Percentiles rank a stretch among this genome's conserved stretches.
These are phyloP conservation scores for Irena cyanogastra DNA, from an alignment of 2,113 vertebrate genomes.

Conservation along the genomic window DNA sequence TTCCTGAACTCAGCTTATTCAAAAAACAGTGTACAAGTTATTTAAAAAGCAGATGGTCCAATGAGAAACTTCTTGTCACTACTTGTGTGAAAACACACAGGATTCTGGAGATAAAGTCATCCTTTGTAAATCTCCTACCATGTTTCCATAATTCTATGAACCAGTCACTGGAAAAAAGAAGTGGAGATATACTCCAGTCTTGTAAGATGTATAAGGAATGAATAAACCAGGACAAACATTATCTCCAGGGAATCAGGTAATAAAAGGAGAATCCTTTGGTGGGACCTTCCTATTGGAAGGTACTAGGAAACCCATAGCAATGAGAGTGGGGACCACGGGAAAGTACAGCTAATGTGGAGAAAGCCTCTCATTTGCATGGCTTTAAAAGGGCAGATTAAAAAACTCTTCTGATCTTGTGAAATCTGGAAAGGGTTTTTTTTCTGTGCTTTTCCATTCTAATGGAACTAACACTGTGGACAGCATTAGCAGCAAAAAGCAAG, in stretches of 20 bases:
- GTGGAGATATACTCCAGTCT: neutral
- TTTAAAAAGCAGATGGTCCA: neutral
- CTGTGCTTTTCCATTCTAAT: neutral
- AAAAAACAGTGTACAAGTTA: neutral
- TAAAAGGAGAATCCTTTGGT: neutral
- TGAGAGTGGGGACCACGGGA: neutral
- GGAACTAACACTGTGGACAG: neutral
- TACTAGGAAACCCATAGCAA: neutral
- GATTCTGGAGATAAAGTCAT: neutral
- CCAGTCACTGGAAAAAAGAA: neutral
- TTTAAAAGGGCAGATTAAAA: neutral
- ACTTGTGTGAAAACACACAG: neutral
- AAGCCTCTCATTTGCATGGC: neutral
- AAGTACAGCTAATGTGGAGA: neutral
- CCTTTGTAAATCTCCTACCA: neutral
- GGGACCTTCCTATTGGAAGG: neutral
- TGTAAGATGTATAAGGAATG: neutral
- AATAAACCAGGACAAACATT: neutral
- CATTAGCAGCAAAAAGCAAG: neutral
- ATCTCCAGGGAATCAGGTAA: neutral
- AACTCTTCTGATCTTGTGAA: neutral
- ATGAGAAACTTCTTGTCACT: neutral
- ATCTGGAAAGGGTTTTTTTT: neutral
- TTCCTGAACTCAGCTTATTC: neutral
- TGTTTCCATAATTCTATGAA: neutral